Percentiles rank a stretch among this genome's conserved stretches.
Conservation (phyloP, 2,888 invertebrate species). For the Omphaloscelis lunosa region DNA sequence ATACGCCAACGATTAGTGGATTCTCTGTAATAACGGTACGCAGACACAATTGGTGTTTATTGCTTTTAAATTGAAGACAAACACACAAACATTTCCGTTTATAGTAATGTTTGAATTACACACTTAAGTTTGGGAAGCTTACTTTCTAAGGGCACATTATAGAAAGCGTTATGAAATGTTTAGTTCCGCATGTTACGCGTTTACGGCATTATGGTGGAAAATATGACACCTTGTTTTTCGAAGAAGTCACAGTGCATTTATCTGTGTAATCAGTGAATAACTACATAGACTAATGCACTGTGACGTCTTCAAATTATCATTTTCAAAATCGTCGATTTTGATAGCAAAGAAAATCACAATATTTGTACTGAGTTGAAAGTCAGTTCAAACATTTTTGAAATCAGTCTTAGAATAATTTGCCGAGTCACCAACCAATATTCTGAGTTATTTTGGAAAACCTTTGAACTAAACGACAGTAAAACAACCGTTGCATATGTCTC, state of each 20-base stretch:
- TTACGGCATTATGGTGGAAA: conserved; percentile 23
- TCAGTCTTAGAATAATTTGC: background rate
- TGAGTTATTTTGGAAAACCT: background rate
- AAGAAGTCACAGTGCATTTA: background rate
- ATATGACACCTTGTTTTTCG: conserved; percentile 20
- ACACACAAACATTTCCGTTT: conserved; percentile 34
- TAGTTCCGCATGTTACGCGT: conserved; percentile 32
- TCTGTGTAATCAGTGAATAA: too few species aligned
- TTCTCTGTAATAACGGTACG: conserved; percentile 63
- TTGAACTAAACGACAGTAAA: conserved; percentile 4
- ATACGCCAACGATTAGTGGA: conserved; percentile 60
- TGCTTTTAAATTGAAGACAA: conserved; percentile 37
- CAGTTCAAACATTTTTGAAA: background rate
- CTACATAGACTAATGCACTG: too few species aligned
- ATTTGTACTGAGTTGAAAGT: background rate
- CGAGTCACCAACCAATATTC: background rate
- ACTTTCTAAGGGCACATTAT: conserved; percentile 50
- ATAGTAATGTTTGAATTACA: conserved; percentile 23
- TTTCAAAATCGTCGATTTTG: too few species aligned
- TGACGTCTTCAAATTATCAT: too few species aligned
- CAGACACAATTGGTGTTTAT: conserved; percentile 49
- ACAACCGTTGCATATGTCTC: background rate
- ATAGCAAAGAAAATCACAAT: too few species aligned
- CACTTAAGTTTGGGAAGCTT: conserved; percentile 25
- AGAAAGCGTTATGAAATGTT: conserved; percentile 49